Evolutionary conservation across 2,113 vertebrate genomes (phyloP).

Genomic region (Pelecanoides urinatrix): DNA sequence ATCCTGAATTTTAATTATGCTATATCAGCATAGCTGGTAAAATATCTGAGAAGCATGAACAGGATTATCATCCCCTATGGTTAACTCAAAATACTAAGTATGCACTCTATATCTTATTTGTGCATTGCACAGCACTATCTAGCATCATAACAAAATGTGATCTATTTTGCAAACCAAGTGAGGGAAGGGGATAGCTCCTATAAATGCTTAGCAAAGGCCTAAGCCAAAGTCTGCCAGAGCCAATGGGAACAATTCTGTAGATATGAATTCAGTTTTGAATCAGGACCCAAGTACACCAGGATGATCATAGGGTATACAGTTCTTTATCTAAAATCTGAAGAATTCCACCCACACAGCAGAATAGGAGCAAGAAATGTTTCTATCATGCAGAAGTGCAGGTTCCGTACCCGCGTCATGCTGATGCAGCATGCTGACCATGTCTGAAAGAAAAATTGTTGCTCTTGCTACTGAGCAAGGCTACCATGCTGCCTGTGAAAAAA

Average conservation of each 20-base stretch:
- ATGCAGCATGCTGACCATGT: rapidly evolving
- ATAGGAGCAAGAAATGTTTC: background rate
- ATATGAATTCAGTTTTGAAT: background rate
- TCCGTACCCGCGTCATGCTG: background rate
- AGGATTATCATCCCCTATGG: background rate
- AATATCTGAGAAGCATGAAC: background rate
- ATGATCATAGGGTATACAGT: background rate
- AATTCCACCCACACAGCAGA: background rate
- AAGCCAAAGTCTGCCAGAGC: background rate
- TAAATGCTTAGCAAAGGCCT: background rate
- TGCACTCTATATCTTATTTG: background rate
- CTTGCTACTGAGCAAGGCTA: background rate
- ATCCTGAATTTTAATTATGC: constrained; percentile 29
- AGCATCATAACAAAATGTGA: background rate
- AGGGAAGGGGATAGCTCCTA: background rate
- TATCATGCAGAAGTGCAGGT: background rate
- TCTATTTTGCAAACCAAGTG: background rate
- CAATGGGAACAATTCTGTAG: background rate
- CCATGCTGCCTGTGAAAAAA: background rate
- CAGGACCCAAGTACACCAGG: too few species aligned
- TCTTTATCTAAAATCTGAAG: background rate
- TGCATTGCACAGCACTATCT: background rate
- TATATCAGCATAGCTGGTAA: background rate
- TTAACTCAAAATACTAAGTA: background rate
- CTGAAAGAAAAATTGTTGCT: background rate